These are phyloP conservation scores for Sander lucioperca DNA, from an alignment of 2,113 vertebrate genomes.

Conservation along the genomic window DNA sequence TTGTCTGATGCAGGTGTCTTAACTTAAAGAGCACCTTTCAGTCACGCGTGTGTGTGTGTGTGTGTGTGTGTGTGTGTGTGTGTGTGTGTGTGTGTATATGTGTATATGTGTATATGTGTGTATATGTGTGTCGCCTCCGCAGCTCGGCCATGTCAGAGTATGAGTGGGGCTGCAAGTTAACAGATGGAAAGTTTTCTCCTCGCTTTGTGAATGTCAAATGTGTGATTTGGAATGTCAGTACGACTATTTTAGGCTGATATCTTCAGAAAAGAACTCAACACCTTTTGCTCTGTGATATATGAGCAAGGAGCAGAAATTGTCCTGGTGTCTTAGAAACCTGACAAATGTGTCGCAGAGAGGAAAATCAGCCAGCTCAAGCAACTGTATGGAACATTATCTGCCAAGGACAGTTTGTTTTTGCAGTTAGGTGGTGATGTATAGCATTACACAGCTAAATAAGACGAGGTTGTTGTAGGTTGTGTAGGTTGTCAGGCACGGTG, in stretches of 20 bases:
- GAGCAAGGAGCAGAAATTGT: conserved; percentile 50
- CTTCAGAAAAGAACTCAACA: conserved; percentile 48
- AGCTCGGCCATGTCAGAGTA: background rate
- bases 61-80: background rate
- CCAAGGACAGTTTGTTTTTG: conserved; percentile 70
- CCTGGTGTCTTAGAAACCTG: conserved; percentile 52
- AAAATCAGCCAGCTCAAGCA: conserved; percentile 46
- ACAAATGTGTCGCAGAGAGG: conserved; percentile 50
- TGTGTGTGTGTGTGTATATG: background rate
- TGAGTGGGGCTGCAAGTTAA: background rate
- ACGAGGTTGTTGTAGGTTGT: no score
- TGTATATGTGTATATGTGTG: background rate
- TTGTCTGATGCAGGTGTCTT: conserved; percentile 58
- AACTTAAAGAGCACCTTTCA: conserved; percentile 67
- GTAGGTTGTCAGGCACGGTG: background rate
- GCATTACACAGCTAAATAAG: conserved; percentile 5
- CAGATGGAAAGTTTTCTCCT: conserved; percentile 56
- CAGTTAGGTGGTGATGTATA: conserved; percentile 45
- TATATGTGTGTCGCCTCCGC: no score
- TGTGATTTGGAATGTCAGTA: conserved; percentile 53
- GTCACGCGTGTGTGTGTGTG: conserved; percentile 11
- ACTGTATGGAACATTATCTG: conserved; percentile 65
- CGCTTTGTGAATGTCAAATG: conserved; percentile 52
- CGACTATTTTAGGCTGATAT: conserved; percentile 42
- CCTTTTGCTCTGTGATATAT: conserved; percentile 41